These are phyloP conservation scores for Rhopalosiphum nymphaeae DNA, from an alignment of 2,888 invertebrate genomes.

Conservation along the genomic window DNA sequence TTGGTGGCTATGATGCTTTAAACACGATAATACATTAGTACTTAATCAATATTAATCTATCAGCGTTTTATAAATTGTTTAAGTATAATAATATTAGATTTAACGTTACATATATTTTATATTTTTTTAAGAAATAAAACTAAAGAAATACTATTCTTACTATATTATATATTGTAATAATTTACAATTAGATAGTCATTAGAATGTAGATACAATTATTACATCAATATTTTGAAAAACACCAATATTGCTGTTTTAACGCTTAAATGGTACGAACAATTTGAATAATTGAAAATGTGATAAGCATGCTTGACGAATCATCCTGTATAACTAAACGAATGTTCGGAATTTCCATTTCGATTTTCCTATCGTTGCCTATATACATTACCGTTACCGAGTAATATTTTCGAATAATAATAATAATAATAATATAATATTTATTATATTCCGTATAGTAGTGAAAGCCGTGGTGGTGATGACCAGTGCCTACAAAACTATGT, in stretches of 20 bases:
- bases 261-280: neutral
- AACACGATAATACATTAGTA: neutral
- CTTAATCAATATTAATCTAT: neutral
- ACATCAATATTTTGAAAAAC: neutral
- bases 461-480: neutral
- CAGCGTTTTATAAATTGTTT: neutral
- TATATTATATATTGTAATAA: neutral
- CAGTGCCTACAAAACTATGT: neutral
- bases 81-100: neutral
- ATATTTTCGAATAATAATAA: neutral
- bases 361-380: neutral
- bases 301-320: neutral
- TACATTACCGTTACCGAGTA: neutral
- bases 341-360: neutral
- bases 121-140: neutral
- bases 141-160: neutral
- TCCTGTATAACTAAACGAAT: neutral
- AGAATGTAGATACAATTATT: neutral
- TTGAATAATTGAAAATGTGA: neutral
- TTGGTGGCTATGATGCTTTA: neutral
- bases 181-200: neutral
- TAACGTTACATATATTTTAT: neutral
- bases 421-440: neutral
- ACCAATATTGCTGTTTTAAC: neutral
- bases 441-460: slow-evolving; percentile 7